Conservation (phyloP, 92 coral and sea anemone genomes). For the Ricordea florida region DNA sequence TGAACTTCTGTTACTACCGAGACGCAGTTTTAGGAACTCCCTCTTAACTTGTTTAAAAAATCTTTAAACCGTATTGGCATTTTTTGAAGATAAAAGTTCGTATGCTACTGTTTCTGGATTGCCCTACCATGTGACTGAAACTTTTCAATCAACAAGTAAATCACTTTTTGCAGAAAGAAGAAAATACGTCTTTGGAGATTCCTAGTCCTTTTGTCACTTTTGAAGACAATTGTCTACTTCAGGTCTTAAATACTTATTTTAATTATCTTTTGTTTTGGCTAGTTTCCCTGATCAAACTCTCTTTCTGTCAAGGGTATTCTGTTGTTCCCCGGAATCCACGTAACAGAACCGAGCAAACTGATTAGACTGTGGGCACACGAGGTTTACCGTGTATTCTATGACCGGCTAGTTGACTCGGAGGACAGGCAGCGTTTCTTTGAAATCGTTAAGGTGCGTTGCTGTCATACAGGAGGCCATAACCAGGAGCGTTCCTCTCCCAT, state of each 20-base stretch:
- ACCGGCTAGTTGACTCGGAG: constrained; percentile 83
- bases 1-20: no score
- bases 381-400: constrained; percentile 96
- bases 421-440: constrained; percentile 92
- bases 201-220: no score
- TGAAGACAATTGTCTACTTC: no score
- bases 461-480: not conserved
- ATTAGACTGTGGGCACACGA: constrained; percentile 96
- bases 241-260: no score
- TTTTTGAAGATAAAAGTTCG: no score
- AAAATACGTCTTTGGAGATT: no score
- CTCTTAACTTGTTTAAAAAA: no score
- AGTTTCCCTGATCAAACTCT: not conserved
- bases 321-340: constrained; percentile 85
- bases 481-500: not conserved
- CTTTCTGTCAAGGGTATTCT: constrained; percentile 67
- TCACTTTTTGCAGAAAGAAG: no score
- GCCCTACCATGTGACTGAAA: no score
- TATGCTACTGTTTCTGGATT: no score
- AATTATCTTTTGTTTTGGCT: not conserved
- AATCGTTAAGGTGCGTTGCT: constrained; percentile 81
- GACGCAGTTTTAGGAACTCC: no score
- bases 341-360: constrained; percentile 73
- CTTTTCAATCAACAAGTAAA: not conserved
- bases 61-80: no score